Evolutionary conservation across 2,797 vertebrate genomes (phyloP).

Genomic region (Trachurus trachurus): DNA sequence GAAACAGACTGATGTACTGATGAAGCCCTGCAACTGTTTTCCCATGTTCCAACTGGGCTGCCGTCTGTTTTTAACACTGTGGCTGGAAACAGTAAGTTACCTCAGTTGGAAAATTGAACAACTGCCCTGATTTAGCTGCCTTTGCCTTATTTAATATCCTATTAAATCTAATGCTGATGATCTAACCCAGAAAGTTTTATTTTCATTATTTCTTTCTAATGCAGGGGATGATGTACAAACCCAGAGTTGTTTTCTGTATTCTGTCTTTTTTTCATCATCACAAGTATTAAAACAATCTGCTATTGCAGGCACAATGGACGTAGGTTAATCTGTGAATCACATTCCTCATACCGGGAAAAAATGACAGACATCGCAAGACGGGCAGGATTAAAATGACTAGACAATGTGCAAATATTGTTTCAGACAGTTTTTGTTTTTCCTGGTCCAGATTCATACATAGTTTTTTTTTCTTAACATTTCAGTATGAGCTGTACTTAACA

Average conservation of each 20-base stretch:
- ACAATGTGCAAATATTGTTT: not conserved
- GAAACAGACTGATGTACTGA: too few relatives aligned
- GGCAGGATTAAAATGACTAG: not conserved
- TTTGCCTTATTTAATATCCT: too few relatives aligned
- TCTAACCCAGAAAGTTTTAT: not conserved
- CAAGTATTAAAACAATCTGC: not conserved
- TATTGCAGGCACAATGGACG: not conserved
- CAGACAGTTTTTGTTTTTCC: not conserved
- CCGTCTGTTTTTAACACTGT: too few relatives aligned
- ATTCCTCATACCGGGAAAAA: not conserved
- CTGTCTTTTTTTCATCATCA: not conserved
- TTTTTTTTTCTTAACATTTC: not conserved
- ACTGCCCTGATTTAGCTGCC: too few relatives aligned
- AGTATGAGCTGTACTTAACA: accelerated
- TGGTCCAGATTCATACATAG: not conserved
- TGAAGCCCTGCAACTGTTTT: not conserved
- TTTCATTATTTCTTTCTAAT: not conserved
- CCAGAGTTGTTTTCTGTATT: not conserved
- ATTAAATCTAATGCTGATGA: not conserved
- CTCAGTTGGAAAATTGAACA: too few relatives aligned
- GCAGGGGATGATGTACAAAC: not conserved
- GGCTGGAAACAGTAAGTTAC: too few relatives aligned
- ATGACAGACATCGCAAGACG: not conserved
- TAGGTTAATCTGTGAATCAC: not conserved
- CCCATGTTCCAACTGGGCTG: too few relatives aligned